Base-by-base conservation (phyloP, 2,113 vertebrate genomes). In the Tautogolabrus adspersus region DNA sequence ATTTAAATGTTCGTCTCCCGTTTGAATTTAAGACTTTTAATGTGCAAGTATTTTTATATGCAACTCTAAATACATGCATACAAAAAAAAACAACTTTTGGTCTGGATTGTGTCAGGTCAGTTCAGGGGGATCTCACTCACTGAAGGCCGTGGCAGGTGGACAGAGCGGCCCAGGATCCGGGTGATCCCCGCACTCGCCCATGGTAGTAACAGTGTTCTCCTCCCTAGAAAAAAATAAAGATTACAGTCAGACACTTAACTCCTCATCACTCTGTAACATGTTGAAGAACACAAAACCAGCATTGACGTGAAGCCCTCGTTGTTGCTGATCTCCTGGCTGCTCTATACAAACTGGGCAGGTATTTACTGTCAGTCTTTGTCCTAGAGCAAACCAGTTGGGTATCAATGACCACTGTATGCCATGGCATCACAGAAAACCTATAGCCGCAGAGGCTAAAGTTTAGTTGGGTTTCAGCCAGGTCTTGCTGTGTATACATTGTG, bases 181-280 rank as follows among this genome's bases (percentile, higher is more conserved):
- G 90, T 69, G 90, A 88, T 26, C 94, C 96, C 55, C 97, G 94
- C 47, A 98, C 66, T 42, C 69, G 86, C 19, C 98, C 97, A 15
- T 99, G 97, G 93, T 99, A 99, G 91, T 98, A 99, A 91, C 98
- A 99, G 89, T 98, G 97, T 84, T 99, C 97, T 40, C 95, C 95
- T 62, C 95, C 96, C 98, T 99, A 93, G 67, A 86, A 79, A 59
- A 47, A 82, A 75, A 85, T 54, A 75, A 1, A 82, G 22, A 81
- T 37, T 1, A 65, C 12, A 70, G 19, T 72, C 18, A 65, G 70
- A 82, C 46, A 62, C 13, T 1, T 7, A 70, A 71, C 15, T 42
- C 60, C 23, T 40, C 61, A 62, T 64, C 67, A 11, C 79, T 37
- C 64, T 60, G 67, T 74, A 55, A 81, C 79, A 19, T 15, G 51